Conservation (phyloP, 2,888 invertebrate species). For the Dione vanillae region DNA sequence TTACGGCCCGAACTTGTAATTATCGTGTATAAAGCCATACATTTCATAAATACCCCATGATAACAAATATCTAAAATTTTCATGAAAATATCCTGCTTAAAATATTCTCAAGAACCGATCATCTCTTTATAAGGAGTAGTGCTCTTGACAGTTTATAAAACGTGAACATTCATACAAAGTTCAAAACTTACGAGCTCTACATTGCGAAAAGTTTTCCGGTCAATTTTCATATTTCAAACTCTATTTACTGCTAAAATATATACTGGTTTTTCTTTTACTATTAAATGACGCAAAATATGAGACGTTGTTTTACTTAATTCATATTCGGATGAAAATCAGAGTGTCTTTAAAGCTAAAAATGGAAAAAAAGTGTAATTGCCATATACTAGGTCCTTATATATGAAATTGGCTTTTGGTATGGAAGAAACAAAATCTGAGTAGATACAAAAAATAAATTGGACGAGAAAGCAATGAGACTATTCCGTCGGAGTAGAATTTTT, state of each 20-base stretch:
- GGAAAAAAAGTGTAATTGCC: no score
- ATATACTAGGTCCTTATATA: no score
- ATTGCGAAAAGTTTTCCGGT: slow-evolving; percentile 13
- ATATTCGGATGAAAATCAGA: no score
- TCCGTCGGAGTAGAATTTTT: no score
- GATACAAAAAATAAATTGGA: no score
- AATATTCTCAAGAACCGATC: background rate
- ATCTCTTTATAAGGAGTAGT: slow-evolving; percentile 1
- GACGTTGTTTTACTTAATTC: no score
- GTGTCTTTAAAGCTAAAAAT: no score
- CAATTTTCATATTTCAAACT: slow-evolving; percentile 13
- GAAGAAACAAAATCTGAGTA: no score
- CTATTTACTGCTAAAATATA: slow-evolving; percentile 3
- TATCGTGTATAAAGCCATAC: background rate
- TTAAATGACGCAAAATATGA: no score
- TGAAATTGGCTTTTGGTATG: no score
- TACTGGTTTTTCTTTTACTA: background rate
- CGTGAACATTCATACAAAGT: slow-evolving; percentile 25
- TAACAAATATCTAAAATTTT: background rate
- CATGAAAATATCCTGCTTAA: background rate
- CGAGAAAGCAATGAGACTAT: no score
- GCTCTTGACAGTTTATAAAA: slow-evolving; percentile 30
- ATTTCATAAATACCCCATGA: background rate
- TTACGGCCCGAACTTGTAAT: background rate
- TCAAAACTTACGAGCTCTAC: slow-evolving; percentile 26